phyloP scores from a whole-genome alignment of 2,888 invertebrate genomes.

The Phyllotreta cruciferae region DNA sequence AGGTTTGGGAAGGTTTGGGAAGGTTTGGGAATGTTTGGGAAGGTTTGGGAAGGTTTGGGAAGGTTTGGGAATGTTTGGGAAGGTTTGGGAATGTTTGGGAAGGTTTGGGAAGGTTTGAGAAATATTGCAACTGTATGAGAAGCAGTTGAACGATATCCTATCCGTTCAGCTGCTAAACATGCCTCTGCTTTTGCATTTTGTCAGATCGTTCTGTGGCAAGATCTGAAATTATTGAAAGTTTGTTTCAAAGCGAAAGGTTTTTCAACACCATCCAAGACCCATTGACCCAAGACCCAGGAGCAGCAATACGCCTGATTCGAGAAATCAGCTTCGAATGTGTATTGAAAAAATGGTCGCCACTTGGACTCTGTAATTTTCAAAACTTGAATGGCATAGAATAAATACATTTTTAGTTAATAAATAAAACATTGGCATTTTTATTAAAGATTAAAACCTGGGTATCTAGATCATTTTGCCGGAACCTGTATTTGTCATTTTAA shows the following conservation, averaged over 20 bases:
- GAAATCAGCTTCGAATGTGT: constrained; percentile 24
- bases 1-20: too few species aligned
- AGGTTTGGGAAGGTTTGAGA: too few species aligned
- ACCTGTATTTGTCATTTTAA: constrained; percentile 29
- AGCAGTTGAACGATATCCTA: constrained; percentile 20
- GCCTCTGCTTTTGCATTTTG: constrained; percentile 27
- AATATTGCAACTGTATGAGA: background rate
- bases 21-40: too few species aligned
- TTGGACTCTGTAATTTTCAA: constrained; percentile 27
- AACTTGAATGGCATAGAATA: too few species aligned
- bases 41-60: too few species aligned
- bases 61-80: too few species aligned
- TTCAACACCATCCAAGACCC: constrained; percentile 32
- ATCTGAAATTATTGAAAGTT: constrained; percentile 28
- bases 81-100: too few species aligned
- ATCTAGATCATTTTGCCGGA: too few species aligned
- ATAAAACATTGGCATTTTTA: too few species aligned
- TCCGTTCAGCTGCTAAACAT: constrained; percentile 30
- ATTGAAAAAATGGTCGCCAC: constrained; percentile 30
- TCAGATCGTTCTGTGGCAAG: constrained; percentile 22
- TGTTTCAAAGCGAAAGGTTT: constrained; percentile 33
- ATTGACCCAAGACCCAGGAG: constrained; percentile 36
- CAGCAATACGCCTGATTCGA: constrained; percentile 35
- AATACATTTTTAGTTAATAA: too few species aligned
- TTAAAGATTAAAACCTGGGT: too few species aligned